Evolutionary conservation across 2,113 vertebrate species (phyloP).

Genomic region (Poecilia latipinna): DNA sequence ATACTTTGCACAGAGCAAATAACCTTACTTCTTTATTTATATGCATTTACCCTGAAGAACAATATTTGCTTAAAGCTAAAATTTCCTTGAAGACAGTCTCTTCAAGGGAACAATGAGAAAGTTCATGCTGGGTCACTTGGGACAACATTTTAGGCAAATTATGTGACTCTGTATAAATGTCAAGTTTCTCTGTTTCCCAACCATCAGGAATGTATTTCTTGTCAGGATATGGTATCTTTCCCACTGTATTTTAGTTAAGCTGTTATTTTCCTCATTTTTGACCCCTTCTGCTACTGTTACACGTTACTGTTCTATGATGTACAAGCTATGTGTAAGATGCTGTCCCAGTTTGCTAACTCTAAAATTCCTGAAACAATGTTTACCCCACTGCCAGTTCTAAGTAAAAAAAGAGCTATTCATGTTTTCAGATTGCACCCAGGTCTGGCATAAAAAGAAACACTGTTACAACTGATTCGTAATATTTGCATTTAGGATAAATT

Average conservation of each 20-base stretch:
- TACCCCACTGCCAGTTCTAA: not conserved
- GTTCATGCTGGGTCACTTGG: not conserved
- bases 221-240: constrained; percentile 38
- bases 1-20: not conserved
- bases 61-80: not conserved
- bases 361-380: too few relatives aligned
- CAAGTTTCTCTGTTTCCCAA: constrained; percentile 39
- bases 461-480: not conserved
- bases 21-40: not conserved
- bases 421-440: not conserved
- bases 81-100: too few relatives aligned
- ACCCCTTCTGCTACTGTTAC: not conserved
- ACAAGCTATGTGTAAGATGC: not conserved
- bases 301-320: too few relatives aligned
- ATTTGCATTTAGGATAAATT: not conserved
- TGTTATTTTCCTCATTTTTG: not conserved
- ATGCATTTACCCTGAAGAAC: not conserved
- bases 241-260: constrained; percentile 23
- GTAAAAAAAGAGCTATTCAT: not conserved
- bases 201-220: constrained; percentile 51
- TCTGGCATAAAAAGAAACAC: not conserved
- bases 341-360: not conserved
- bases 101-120: not conserved
- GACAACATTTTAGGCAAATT: constrained; percentile 6
- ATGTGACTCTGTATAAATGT: constrained; percentile 28